Evolutionary conservation across 2,113 vertebrate species (phyloP).

Genomic region (Aphyosemion australe): DNA sequence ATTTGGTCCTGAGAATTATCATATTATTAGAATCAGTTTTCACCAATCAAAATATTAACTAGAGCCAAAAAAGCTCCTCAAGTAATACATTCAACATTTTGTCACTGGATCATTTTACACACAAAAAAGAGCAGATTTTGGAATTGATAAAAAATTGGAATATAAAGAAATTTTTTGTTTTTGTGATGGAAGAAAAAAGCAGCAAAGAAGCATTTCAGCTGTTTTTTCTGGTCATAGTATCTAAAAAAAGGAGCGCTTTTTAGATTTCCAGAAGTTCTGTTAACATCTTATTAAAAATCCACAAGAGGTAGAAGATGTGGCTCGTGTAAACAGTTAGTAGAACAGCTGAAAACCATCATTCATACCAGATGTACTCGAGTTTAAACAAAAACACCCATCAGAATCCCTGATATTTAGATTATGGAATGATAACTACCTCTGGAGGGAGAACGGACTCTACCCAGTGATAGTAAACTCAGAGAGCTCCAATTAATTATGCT

Average conservation of each 20-base stretch:
- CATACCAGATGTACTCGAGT: slow-evolving; percentile 15
- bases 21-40: slow-evolving; percentile 28
- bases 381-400: neutral
- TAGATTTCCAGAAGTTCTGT: slow-evolving; percentile 31
- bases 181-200: slow-evolving; percentile 44
- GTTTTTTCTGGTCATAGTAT: slow-evolving; percentile 22
- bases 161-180: slow-evolving; percentile 35
- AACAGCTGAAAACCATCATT: neutral
- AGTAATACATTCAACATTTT: slow-evolving; percentile 46
- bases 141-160: slow-evolving; percentile 27
- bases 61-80: slow-evolving; percentile 45
- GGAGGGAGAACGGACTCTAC: no score
- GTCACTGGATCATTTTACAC: slow-evolving; percentile 16
- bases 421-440: neutral
- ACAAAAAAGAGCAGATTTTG: slow-evolving; percentile 49
- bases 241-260: slow-evolving; percentile 14
- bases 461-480: neutral
- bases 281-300: slow-evolving; percentile 32
- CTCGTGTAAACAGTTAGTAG: slow-evolving; percentile 57
- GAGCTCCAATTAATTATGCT: slow-evolving; percentile 5
- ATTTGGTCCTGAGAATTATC: slow-evolving; percentile 70
- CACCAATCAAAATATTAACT: slow-evolving; percentile 50
- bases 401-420: neutral
- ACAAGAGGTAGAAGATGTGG: slow-evolving; percentile 68
- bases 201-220: slow-evolving; percentile 27